A percentile compares a stretch with the other conserved stretches of the same genome.
Evolutionary conservation across 2,113 vertebrate genomes (phyloP).

Genomic region (Ameiurus melas): DNA sequence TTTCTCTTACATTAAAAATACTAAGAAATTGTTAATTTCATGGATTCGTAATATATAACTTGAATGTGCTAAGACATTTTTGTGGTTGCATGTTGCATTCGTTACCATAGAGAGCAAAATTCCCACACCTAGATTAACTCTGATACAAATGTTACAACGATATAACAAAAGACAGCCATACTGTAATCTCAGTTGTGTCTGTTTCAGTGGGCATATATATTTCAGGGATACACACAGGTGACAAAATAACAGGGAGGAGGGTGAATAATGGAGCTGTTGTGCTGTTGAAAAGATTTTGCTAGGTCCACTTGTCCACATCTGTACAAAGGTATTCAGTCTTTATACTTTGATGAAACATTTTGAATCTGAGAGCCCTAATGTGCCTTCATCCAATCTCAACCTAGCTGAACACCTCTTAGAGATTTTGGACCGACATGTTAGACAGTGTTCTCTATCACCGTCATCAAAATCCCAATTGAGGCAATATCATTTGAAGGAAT

Average conservation of each 20-base stretch:
- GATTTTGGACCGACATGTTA: background rate
- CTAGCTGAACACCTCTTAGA: background rate
- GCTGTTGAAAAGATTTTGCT: background rate
- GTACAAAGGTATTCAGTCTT: background rate
- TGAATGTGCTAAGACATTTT: background rate
- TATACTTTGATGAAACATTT: background rate
- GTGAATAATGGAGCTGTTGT: background rate
- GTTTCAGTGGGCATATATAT: background rate
- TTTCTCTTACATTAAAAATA: conserved; percentile 64
- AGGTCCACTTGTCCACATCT: background rate
- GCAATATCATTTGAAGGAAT: background rate
- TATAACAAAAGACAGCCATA: background rate
- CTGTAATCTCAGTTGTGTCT: background rate
- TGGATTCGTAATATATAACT: background rate
- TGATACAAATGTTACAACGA: background rate
- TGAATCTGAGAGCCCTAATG: background rate
- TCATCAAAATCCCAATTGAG: background rate
- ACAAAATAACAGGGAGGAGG: background rate
- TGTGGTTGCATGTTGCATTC: background rate
- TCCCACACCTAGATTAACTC: background rate
- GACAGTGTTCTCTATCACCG: background rate
- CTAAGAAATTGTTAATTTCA: conserved; percentile 22
- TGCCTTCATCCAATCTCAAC: background rate
- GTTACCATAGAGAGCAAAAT: background rate
- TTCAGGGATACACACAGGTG: background rate